Conservation (phyloP, 2,888 invertebrate species). For the Saturnia pavonia region DNA sequence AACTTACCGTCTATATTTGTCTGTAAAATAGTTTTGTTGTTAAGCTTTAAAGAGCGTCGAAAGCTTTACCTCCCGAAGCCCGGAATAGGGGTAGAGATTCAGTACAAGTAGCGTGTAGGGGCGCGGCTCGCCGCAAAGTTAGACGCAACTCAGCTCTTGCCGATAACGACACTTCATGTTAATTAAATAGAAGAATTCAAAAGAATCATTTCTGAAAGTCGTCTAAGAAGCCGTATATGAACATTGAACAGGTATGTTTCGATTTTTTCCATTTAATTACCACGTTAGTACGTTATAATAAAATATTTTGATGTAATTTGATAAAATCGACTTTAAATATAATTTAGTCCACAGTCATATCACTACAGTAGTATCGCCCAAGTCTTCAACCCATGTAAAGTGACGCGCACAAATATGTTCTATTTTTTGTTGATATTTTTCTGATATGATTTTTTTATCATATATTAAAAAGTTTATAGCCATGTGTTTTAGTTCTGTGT, state of each 20-base stretch:
- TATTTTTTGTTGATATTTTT: slow-evolving; percentile 73
- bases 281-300: not conserved
- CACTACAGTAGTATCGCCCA: slow-evolving; percentile 38
- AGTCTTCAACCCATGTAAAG: slow-evolving; percentile 44
- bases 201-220: slow-evolving; percentile 21
- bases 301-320: slow-evolving; percentile 49
- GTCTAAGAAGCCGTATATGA: slow-evolving; percentile 1
- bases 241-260: slow-evolving; percentile 16
- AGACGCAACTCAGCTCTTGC: slow-evolving; percentile 78
- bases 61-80: slow-evolving; percentile 68
- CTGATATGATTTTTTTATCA: slow-evolving; percentile 51
- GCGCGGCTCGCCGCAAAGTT: slow-evolving; percentile 82
- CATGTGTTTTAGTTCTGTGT: slow-evolving; percentile 31
- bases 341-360: slow-evolving; percentile 39
- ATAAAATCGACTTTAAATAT: slow-evolving; percentile 63
- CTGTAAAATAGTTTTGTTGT: slow-evolving; percentile 23
- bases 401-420: slow-evolving; percentile 70
- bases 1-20: slow-evolving; percentile 36
- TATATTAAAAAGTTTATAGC: slow-evolving; percentile 30
- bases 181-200: slow-evolving; percentile 47
- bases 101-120: slow-evolving; percentile 81
- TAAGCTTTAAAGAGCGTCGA: slow-evolving; percentile 45
- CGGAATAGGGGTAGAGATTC: slow-evolving; percentile 81
- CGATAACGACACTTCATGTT: slow-evolving; percentile 69
- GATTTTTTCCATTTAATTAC: not conserved